Percentiles rank a stretch among this genome's conserved stretches.
These are phyloP conservation scores for Heliconius aoede DNA, from an alignment of 2,888 invertebrate species.

Conservation along the genomic window DNA sequence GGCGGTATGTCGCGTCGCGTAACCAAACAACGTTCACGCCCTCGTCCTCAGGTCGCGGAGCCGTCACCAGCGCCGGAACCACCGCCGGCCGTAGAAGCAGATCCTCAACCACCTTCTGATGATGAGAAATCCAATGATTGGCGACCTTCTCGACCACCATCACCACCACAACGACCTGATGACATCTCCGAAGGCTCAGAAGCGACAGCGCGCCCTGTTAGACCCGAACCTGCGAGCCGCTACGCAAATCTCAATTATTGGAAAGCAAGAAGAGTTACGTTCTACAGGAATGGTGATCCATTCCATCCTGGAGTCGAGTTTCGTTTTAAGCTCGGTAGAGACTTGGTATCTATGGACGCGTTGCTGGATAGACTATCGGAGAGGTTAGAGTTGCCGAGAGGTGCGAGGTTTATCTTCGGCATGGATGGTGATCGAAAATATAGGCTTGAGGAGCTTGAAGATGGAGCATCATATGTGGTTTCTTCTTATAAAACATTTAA, in stretches of 20 bases:
- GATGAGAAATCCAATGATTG: constrained; percentile 83
- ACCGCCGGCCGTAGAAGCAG: constrained; percentile 70
- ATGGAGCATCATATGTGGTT: constrained; percentile 96
- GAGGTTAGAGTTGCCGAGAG: constrained; percentile 93
- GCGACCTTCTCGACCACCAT: constrained; percentile 73
- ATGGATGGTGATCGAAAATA: constrained; percentile 95
- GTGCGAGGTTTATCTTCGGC: constrained; percentile 95
- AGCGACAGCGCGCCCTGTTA: constrained; percentile 84
- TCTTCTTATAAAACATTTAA: constrained; percentile 96
- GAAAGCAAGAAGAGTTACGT: constrained; percentile 93
- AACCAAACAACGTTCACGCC: constrained; percentile 69
- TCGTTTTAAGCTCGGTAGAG: constrained; percentile 93
- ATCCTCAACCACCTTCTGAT: constrained; percentile 73
- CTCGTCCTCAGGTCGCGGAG: constrained; percentile 77
- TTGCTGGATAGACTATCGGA: constrained; percentile 93
- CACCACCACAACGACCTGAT: constrained; percentile 74
- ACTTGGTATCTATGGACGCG: constrained; percentile 93
- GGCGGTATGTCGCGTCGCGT: constrained; percentile 77
- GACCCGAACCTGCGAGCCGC: constrained; percentile 83
- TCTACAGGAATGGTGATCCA: constrained; percentile 97
- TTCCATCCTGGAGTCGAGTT: constrained; percentile 95
- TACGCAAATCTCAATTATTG: constrained; percentile 93
- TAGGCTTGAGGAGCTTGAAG: constrained; percentile 92
- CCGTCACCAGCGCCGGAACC: constrained; percentile 73
- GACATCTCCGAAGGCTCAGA: constrained; percentile 79